A percentile compares a stretch with the other conserved stretches of the same genome.
phyloP scores from a whole-genome alignment of 2,113 vertebrate genomes.

The Actenoides hombroni region DNA sequence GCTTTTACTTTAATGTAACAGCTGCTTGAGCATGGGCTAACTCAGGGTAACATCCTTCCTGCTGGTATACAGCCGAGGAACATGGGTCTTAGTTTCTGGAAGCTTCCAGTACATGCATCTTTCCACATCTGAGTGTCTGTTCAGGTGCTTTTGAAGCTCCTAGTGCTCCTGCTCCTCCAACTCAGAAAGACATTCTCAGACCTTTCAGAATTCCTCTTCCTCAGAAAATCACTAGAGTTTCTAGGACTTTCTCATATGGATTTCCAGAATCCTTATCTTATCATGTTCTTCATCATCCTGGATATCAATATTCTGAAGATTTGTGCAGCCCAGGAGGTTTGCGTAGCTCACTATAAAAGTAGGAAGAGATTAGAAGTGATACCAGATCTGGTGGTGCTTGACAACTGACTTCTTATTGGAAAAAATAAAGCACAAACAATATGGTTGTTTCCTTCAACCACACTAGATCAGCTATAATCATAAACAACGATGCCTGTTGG shows the following conservation, averaged over 20 bases:
- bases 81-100: background rate
- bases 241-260: background rate
- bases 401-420: background rate
- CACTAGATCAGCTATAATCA: background rate
- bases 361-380: background rate
- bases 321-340: background rate
- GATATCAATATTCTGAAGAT: background rate
- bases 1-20: background rate
- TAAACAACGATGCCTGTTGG: background rate
- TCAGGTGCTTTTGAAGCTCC: background rate
- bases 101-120: background rate
- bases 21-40: background rate
- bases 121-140: background rate
- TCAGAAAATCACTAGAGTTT: background rate
- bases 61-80: background rate
- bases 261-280: background rate
- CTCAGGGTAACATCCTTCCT: background rate
- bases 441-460: background rate
- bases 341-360: background rate
- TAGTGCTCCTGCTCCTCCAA: background rate
- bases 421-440: background rate
- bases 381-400: background rate
- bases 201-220: background rate
- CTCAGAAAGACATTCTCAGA: background rate
- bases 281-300: background rate